Base-by-base conservation (phyloP, 1,140 invertebrate genomes). In the Bombus ignitus region DNA sequence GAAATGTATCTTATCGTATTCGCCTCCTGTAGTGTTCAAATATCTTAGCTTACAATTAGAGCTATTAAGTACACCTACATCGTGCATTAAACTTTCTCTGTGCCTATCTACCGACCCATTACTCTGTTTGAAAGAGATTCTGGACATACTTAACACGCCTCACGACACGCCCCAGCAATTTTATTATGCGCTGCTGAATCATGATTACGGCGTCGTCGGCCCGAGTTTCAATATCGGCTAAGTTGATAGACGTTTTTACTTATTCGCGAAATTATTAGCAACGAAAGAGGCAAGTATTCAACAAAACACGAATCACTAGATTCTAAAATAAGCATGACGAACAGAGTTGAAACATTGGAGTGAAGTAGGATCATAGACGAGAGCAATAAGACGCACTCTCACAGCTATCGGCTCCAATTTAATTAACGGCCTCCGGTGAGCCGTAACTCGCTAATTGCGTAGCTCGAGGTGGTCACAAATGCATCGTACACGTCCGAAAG, bases 371-470 rank as follows among this genome's bases (percentile, higher is more conserved):
- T 91, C 82, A 81, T 88, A 92, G 87, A 89, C 78, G 89, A 90
- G 91, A 91, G 87, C 91, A 93, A 92, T 92, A 90, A 93, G 90
- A 83, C 78, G 90, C 12, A 42, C 75, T 78, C 81, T 82, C 85
- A 85, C 68, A 75, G 88, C 90, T 92, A 94, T 94, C 89, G 91
- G 80, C 91, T 92, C 90, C 92, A 90, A 94, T 94, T 94, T 93
- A 94, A 94, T 94, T 94, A 94, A 94, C 92, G 93, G 87, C 85
- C 89, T 88, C 87, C 91, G 70, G 87, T 92, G 87, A 89, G 91
- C 92, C 91, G 91, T 93, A 93, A 94, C 91, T 93, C 91, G 90
- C 93, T 94, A 94, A 94, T 94, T 94, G 92, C 93, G 85, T 93
- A 83, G 88, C 90, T 85, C 86, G 89, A 91, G 88, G 82, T 88